These are phyloP conservation scores for Zygaena filipendulae DNA, from an alignment of 2,888 invertebrate species.

Conservation along the genomic window DNA sequence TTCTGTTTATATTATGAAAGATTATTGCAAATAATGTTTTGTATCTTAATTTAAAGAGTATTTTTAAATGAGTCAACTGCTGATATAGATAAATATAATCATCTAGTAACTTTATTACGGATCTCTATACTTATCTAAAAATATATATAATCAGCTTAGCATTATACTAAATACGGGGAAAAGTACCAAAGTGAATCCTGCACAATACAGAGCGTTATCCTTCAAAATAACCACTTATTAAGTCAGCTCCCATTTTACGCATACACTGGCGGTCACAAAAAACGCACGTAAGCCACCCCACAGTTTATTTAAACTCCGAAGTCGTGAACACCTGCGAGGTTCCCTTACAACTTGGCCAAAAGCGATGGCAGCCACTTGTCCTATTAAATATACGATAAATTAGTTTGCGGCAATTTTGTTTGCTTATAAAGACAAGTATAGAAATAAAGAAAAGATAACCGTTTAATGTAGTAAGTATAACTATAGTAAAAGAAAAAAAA, in stretches of 20 bases:
- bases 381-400: constrained; percentile 14
- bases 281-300: constrained; percentile 40
- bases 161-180: too few species aligned
- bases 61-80: too few species aligned
- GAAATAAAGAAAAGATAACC: neutral
- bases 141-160: too few species aligned
- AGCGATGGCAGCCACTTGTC: constrained; percentile 35
- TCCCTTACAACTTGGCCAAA: constrained; percentile 49
- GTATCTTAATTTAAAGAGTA: too few species aligned
- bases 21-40: too few species aligned
- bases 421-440: too few species aligned
- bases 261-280: constrained; percentile 42
- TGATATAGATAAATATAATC: too few species aligned
- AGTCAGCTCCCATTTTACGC: constrained; percentile 52
- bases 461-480: too few species aligned
- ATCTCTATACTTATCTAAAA: too few species aligned
- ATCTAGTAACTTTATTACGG: too few species aligned
- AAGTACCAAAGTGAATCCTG: constrained; percentile 32
- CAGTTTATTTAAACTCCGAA: constrained; percentile 24
- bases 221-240: constrained; percentile 55
- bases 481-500: too few species aligned
- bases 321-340: constrained; percentile 50
- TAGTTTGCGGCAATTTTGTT: constrained; percentile 20
- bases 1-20: too few species aligned
- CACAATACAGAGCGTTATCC: constrained; percentile 31